Evolutionary conservation across 1,140 invertebrate species (phyloP).

Genomic region (Aethina tumida): DNA sequence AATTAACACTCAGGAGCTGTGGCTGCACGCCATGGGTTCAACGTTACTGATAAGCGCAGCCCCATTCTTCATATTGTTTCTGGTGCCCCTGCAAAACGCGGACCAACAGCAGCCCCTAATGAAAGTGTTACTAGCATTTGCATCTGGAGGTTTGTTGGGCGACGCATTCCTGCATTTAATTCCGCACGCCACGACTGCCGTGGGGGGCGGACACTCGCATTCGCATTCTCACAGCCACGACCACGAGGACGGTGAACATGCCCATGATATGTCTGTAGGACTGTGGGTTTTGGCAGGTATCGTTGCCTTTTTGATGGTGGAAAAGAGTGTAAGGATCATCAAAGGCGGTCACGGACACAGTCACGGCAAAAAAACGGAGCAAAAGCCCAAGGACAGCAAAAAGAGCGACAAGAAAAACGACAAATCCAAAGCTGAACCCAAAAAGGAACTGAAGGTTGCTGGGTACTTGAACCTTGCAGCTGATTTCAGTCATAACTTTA

Average conservation of each 20-base stretch:
- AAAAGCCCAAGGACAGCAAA: slow-evolving; percentile 15
- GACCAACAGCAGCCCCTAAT: slow-evolving; percentile 73
- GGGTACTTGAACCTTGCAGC: slow-evolving; percentile 91
- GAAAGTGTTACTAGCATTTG: slow-evolving; percentile 87
- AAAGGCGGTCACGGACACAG: slow-evolving; percentile 69
- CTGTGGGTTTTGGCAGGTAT: slow-evolving; percentile 86
- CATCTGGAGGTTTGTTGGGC: slow-evolving; percentile 86
- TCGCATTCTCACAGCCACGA: slow-evolving; percentile 44
- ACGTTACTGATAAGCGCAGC: slow-evolving; percentile 89
- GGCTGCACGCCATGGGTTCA: slow-evolving; percentile 75
- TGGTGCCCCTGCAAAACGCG: slow-evolving; percentile 86
- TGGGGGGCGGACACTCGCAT: slow-evolving; percentile 39
- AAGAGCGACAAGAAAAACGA: slow-evolving; percentile 22
- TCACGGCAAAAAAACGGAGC: slow-evolving; percentile 36
- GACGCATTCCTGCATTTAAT: slow-evolving; percentile 96
- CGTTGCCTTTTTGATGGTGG: slow-evolving; percentile 80
- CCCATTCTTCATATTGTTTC: slow-evolving; percentile 87
- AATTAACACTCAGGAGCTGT: slow-evolving; percentile 44
- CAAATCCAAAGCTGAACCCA: slow-evolving; percentile 35
- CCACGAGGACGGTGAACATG: slow-evolving; percentile 41
- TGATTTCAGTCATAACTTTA: slow-evolving; percentile 95
- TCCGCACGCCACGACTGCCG: slow-evolving; percentile 77
- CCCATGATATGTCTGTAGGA: slow-evolving; percentile 47
- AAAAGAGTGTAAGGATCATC: slow-evolving; percentile 84
- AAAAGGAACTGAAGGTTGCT: slow-evolving; percentile 73